Percentiles rank a stretch among this genome's conserved stretches.
Evolutionary conservation across 92 coral and sea anemone genomes (phyloP).

Genomic region (Parazoanthus swiftii): DNA sequence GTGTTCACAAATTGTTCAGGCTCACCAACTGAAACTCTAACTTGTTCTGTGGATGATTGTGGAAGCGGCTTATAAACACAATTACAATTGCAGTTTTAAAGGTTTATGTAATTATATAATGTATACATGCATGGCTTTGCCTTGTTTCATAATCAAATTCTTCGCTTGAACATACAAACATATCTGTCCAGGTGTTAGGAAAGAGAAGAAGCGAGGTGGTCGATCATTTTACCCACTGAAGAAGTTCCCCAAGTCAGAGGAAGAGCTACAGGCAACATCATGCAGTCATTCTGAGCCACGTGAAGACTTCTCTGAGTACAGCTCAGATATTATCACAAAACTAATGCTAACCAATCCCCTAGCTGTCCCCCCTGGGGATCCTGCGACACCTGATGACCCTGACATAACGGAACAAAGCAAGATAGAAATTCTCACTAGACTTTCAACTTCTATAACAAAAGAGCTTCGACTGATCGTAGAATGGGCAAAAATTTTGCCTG

Average conservation of each 20-base stretch:
- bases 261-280: constrained; percentile 31
- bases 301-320: constrained; percentile 34
- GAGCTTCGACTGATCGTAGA: constrained; percentile 91
- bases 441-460: constrained; percentile 86
- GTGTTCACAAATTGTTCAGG: no score
- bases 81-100: no score
- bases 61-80: no score
- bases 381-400: constrained; percentile 53
- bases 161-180: neutral
- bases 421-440: constrained; percentile 67
- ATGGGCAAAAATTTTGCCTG: constrained; percentile 96
- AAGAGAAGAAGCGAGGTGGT: constrained; percentile 91
- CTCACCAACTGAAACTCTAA: no score
- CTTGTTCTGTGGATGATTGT: no score
- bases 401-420: constrained; percentile 57
- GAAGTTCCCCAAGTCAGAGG: constrained; percentile 44
- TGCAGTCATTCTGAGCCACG: constrained; percentile 25
- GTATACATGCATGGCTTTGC: no score
- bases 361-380: constrained; percentile 88
- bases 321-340: constrained; percentile 65
- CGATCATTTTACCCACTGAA: constrained; percentile 92
- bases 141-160: no score
- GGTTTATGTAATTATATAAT: no score
- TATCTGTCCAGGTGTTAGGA: constrained; percentile 77
- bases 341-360: constrained; percentile 83